phyloP scores from a whole-genome alignment of 1,140 invertebrate species.

The Heliothis virescens region DNA sequence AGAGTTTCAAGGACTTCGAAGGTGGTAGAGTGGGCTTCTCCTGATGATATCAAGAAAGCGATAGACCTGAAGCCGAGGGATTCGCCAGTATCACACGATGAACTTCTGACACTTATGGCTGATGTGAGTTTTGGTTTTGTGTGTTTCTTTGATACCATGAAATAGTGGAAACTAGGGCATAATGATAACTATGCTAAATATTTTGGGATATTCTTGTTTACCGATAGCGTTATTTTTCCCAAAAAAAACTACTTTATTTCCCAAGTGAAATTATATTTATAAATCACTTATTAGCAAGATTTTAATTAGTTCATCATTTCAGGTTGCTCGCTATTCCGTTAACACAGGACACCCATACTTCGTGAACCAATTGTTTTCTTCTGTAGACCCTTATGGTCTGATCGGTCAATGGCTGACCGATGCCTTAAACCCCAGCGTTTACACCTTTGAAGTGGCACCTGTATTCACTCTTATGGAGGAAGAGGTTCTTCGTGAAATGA shows the following conservation, averaged over 20 bases:
- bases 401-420: constrained; percentile 95
- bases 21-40: constrained; percentile 92
- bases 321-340: constrained; percentile 90
- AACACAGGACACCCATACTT: constrained; percentile 96
- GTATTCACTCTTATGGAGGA: constrained; percentile 96
- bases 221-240: too few species aligned
- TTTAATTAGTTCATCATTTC: constrained; percentile 45
- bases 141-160: too few species aligned
- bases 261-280: too few species aligned
- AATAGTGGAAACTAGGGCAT: too few species aligned
- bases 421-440: constrained; percentile 94
- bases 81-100: constrained; percentile 88
- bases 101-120: constrained; percentile 88
- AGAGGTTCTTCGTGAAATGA: constrained; percentile 93
- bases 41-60: constrained; percentile 88
- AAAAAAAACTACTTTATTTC: too few species aligned
- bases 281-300: neutral
- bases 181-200: too few species aligned
- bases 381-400: constrained; percentile 94
- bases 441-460: constrained; percentile 97
- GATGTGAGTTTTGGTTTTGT: constrained; percentile 86
- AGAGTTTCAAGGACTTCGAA: constrained; percentile 89
- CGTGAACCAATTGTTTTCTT: constrained; percentile 94
- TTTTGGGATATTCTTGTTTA: too few species aligned
- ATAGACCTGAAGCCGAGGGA: constrained; percentile 90